These are phyloP conservation scores for Conger conger DNA, from an alignment of 2,113 vertebrate species.

Conservation along the genomic window DNA sequence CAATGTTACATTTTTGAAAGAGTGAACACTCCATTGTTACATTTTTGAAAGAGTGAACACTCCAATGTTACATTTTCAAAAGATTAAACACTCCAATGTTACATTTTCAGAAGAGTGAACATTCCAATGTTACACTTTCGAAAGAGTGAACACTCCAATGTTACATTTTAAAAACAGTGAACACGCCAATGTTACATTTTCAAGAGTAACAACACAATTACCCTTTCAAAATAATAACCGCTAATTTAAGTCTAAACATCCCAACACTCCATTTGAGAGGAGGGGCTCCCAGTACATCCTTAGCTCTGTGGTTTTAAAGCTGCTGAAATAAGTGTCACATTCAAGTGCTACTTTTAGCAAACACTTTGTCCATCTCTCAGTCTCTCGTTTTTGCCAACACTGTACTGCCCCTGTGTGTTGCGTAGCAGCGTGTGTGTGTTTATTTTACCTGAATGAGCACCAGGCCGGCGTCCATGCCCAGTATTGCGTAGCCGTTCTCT, in stretches of 20 bases:
- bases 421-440: neutral
- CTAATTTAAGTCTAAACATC: too few relatives aligned
- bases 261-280: too few relatives aligned
- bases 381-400: neutral
- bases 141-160: too few relatives aligned
- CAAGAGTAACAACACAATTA: neutral
- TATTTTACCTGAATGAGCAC: constrained; percentile 56
- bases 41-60: neutral
- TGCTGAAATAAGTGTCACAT: neutral
- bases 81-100: neutral
- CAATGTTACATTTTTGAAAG: too few relatives aligned
- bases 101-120: too few relatives aligned
- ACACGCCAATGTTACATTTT: neutral
- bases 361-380: neutral
- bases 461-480: constrained; percentile 51
- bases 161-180: neutral
- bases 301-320: neutral
- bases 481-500: constrained; percentile 48
- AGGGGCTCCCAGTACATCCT: too few relatives aligned
- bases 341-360: neutral
- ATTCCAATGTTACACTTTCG: too few relatives aligned
- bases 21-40: too few relatives aligned
- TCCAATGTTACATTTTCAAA: neutral
- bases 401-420: too few relatives aligned
- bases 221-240: neutral